Conservation (phyloP, 2,888 invertebrate genomes). For the Pollenia amentaria region DNA sequence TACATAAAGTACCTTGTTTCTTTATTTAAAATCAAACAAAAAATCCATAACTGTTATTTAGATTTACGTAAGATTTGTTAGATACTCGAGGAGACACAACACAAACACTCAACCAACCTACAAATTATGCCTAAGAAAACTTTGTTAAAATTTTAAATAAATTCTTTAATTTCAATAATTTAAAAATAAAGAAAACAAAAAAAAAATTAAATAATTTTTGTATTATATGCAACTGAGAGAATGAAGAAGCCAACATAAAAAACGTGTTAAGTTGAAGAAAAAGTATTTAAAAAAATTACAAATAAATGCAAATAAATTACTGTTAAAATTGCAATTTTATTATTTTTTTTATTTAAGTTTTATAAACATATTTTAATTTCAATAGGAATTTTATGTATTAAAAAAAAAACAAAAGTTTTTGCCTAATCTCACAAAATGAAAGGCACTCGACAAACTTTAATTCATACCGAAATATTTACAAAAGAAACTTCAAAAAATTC, state of each 20-base stretch:
- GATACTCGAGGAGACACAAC: neutral
- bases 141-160: conserved; percentile 34
- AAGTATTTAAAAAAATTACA: conserved; percentile 16
- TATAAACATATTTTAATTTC: conserved; percentile 12
- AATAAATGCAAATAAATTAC: neutral
- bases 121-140: conserved; percentile 15
- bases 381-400: conserved; percentile 47
- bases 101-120: neutral
- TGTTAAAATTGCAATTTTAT: neutral
- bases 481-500: neutral
- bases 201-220: conserved; percentile 9
- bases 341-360: conserved; percentile 5
- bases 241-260: neutral
- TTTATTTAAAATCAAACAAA: conserved; percentile 30
- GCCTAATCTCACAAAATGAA: neutral
- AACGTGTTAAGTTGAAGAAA: neutral
- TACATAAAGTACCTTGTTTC: conserved; percentile 52
- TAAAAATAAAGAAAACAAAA: neutral
- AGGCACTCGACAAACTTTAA: neutral
- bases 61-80: conserved; percentile 27
- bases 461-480: neutral
- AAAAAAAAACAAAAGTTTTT: neutral
- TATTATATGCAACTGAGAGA: neutral
- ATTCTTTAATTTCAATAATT: conserved; percentile 3
- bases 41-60: conserved; percentile 38